Evolutionary conservation across 2,888 invertebrate genomes (phyloP).

Genomic region (Pyrrhia umbra): DNA sequence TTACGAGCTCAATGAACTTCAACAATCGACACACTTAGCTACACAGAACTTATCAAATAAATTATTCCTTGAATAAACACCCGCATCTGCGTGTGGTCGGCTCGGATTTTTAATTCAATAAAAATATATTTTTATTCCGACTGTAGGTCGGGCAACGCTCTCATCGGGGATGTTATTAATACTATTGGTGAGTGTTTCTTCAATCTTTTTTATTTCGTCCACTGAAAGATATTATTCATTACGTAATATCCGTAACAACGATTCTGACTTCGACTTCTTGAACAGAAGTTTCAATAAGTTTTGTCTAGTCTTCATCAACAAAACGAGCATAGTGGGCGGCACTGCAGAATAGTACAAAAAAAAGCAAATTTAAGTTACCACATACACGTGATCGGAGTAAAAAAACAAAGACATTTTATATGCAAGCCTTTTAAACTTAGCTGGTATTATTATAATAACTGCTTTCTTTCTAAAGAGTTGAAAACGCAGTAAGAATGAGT

Average conservation of each 20-base stretch:
- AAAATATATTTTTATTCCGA: slow-evolving; percentile 34
- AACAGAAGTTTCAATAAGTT: background rate
- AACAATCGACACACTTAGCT: slow-evolving; percentile 28
- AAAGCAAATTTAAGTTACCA: too few relatives aligned
- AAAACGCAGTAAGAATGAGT: slow-evolving; percentile 26
- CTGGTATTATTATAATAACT: background rate
- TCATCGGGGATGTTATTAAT: slow-evolving; percentile 14
- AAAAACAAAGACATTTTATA: too few relatives aligned
- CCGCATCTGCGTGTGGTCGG: slow-evolving; percentile 37
- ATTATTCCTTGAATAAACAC: slow-evolving; percentile 40
- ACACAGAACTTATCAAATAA: slow-evolving; percentile 36
- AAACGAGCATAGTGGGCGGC: too few relatives aligned
- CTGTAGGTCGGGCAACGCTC: slow-evolving; percentile 48
- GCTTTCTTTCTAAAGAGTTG: slow-evolving; percentile 8
- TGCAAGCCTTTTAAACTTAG: background rate
- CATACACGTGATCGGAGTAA: too few relatives aligned
- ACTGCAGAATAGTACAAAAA: too few relatives aligned
- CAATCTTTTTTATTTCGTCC: slow-evolving; percentile 6
- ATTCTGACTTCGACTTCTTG: too few relatives aligned
- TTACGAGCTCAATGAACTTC: slow-evolving; percentile 44
- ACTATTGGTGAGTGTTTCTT: background rate
- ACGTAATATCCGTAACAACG: background rate
- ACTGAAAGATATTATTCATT: slow-evolving; percentile 2
- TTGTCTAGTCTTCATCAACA: background rate
- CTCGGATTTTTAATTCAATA: slow-evolving; percentile 47